Evolutionary conservation across 2,797 vertebrate genomes (phyloP).

Genomic region (Thripadectes ignobilis): DNA sequence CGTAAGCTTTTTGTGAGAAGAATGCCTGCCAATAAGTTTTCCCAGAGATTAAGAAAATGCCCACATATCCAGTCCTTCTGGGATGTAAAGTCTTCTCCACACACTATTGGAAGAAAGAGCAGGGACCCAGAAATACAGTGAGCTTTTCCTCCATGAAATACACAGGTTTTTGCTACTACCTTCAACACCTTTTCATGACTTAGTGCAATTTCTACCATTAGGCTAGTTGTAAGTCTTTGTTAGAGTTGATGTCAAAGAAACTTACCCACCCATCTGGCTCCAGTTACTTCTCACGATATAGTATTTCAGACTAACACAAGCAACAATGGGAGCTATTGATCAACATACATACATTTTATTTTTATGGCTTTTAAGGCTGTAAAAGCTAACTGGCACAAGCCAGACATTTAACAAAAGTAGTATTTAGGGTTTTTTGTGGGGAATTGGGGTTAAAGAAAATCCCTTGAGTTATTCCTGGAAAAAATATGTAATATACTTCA

Average conservation of each 20-base stretch:
- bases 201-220: background rate
- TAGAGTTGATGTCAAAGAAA: background rate
- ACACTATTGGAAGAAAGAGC: background rate
- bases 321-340: constrained; percentile 48
- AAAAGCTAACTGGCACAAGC: constrained; percentile 32
- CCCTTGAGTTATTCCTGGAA: background rate
- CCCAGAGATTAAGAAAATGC: background rate
- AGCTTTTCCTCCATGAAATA: background rate
- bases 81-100: background rate
- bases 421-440: background rate
- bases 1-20: background rate
- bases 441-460: constrained; percentile 43
- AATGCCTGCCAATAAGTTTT: background rate
- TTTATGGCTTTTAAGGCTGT: constrained; percentile 24
- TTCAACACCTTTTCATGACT: background rate
- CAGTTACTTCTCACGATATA: background rate
- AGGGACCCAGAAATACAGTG: background rate
- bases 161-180: background rate
- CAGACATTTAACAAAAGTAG: constrained; percentile 26
- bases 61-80: background rate
- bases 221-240: background rate
- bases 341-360: background rate
- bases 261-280: background rate
- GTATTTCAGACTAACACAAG: constrained; percentile 16
- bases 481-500: constrained; percentile 35